Conservation (phyloP, 2,888 invertebrate genomes). For the Mythimna loreyi region DNA sequence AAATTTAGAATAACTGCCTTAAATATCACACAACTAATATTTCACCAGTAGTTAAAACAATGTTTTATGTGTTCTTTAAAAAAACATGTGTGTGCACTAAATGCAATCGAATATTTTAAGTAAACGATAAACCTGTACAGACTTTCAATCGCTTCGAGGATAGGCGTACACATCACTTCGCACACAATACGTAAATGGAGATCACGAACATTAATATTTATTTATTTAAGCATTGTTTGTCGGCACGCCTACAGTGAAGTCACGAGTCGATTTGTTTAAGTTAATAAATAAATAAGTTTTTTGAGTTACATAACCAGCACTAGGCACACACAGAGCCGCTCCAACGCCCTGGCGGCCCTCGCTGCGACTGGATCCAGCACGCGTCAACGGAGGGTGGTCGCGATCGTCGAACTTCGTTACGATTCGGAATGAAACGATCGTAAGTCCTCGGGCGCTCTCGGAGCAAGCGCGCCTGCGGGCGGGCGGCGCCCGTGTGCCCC, state of each 20-base stretch:
- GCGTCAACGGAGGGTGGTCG: conserved; percentile 87
- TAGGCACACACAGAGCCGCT: conserved; percentile 82
- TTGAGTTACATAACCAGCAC: conserved; percentile 89
- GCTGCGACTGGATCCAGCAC: conserved; percentile 89
- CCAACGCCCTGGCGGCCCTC: conserved; percentile 88
- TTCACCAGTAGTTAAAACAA: conserved; percentile 52
- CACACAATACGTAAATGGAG: conserved; percentile 72
- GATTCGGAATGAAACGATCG: conserved; percentile 88
- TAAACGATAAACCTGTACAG: conserved; percentile 85
- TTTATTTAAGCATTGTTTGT: conserved; percentile 63
- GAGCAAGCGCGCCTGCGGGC: conserved; percentile 89
- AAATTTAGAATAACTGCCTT: conserved; percentile 57
- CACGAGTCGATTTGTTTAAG: conserved; percentile 78
- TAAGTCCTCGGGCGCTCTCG: conserved; percentile 86
- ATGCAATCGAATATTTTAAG: conserved; percentile 73
- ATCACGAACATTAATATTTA: conserved; percentile 48
- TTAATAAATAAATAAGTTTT: conserved; percentile 89
- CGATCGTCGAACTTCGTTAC: conserved; percentile 89
- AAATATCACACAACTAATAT: conserved; percentile 48
- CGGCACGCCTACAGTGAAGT: conserved; percentile 65
- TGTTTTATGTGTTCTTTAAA: conserved; percentile 59
- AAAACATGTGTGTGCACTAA: conserved; percentile 57
- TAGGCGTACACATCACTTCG: conserved; percentile 87
- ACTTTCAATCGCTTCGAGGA: conserved; percentile 82
- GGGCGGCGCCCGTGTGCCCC: conserved; percentile 85